Conservation (phyloP, 53 echinoderm and acorn worm species). For the Antedon mediterranea region DNA sequence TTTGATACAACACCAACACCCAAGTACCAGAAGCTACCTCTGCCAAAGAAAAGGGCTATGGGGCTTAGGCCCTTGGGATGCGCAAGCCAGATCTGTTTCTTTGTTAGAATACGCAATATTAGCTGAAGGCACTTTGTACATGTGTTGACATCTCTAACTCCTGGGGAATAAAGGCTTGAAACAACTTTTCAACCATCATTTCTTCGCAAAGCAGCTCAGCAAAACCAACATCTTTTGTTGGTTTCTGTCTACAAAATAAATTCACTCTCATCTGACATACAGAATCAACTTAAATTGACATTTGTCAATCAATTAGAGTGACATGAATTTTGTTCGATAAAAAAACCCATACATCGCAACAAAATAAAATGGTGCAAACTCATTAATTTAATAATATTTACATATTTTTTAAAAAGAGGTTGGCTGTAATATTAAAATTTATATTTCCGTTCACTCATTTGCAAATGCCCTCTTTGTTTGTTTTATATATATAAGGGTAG, state of each 20-base stretch:
- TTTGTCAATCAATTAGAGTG: background rate
- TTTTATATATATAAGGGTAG: no score
- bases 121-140: background rate
- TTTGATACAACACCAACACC: background rate
- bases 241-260: background rate
- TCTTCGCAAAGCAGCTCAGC: background rate
- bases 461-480: no score
- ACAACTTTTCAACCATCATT: background rate
- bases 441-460: no score
- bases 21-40: background rate
- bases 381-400: no score
- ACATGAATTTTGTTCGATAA: no score
- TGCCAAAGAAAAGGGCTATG: background rate
- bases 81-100: background rate
- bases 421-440: no score
- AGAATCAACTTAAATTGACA: background rate
- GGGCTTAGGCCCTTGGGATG: background rate
- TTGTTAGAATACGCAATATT: background rate
- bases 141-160: background rate
- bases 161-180: background rate
- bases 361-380: no score
- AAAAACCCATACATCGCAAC: no score
- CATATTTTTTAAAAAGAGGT: no score
- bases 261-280: background rate
- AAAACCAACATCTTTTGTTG: background rate